phyloP scores from a whole-genome alignment of 92 coral and sea anemone genomes.

The Paramuricea clavata region DNA sequence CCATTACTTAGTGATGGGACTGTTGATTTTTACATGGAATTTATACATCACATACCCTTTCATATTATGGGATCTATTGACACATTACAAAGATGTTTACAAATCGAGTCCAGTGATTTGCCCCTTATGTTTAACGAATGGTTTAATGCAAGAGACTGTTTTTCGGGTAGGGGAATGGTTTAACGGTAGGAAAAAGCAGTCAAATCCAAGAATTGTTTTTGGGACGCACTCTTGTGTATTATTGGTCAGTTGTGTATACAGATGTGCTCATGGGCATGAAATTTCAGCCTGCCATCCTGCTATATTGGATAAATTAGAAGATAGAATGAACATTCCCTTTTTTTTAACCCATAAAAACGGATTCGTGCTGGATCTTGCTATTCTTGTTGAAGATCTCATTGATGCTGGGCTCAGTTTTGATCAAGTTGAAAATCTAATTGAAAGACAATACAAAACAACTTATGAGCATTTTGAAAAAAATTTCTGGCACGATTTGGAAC shows the following conservation, averaged over 20 bases:
- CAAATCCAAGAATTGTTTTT: slow-evolving; percentile 24
- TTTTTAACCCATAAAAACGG: slow-evolving; percentile 30
- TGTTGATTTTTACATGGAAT: too few species aligned
- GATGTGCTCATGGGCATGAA: slow-evolving; percentile 10
- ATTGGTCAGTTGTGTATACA: background rate
- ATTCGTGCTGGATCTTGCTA: slow-evolving; percentile 5
- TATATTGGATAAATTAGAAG: slow-evolving; percentile 1
- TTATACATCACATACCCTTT: slow-evolving; percentile 15
- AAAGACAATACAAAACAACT: slow-evolving; percentile 10
- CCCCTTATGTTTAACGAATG: background rate
- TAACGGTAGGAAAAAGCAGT: background rate
- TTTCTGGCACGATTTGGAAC: slow-evolving; percentile 9
- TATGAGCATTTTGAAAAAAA: slow-evolving; percentile 3
- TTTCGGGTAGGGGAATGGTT: slow-evolving; percentile 9
- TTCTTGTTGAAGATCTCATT: slow-evolving; percentile 4
- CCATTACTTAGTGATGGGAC: too few species aligned
- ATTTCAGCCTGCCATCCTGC: background rate
- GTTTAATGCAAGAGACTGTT: background rate
- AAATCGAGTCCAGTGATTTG: background rate
- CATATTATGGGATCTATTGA: slow-evolving; percentile 16
- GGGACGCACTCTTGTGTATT: background rate
- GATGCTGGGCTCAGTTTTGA: slow-evolving; percentile 21
- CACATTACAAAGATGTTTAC: background rate
- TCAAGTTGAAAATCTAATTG: slow-evolving; percentile 1
- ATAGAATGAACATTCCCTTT: background rate